Base-by-base conservation (phyloP, 2,797 vertebrate species). In the Phylloscopus collybita region DNA sequence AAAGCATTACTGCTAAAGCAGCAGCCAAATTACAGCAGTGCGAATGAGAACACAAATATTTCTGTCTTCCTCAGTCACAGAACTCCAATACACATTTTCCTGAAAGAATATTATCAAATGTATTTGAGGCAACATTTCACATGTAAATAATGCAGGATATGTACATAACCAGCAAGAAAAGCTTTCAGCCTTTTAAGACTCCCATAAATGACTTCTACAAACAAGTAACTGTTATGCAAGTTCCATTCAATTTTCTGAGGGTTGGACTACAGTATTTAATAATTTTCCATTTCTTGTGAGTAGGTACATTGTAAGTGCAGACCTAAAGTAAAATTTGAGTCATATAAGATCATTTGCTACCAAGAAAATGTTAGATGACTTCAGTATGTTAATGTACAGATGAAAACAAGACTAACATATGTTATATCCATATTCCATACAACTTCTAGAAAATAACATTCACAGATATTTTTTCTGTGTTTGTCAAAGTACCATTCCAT, bases 41-140 rank as follows among this genome's bases (percentile, higher is more conserved):
- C 53, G 96, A 97, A 74, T 80, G 60, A 72, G 74, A 91, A 95
- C 9, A 92, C 65, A 96, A 96, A 91, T 94, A 89, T 90, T 95
- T 96, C 94, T 92, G 67, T 64, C 34, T 90, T 92, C 70, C 67
- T 89, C 34, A 67, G 54, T 78, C 36, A 73, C 51, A 70, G 76
- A 88, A 93, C 34, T 71, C 14, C 38, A 83, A 82, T 89, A 87
- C 27, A 76, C 26, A 53, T 82, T 93, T 92, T 97, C 69, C 51
- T 91, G 80, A 93, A 95, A 80, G n/a, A 91, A 70, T 36, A 66
- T 54, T 34, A 78, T 73, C 30, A 85, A 92, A 88, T 19, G 5
- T 34, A 70, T 74, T 92, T 72, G 42, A 96, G 59, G 59, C 7
- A 44, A 22, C 53, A 49, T 61, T 95, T 92, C 80, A 34, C 62